Conservation (phyloP, 2,888 invertebrate species). For the Oscheius sp. region DNA sequence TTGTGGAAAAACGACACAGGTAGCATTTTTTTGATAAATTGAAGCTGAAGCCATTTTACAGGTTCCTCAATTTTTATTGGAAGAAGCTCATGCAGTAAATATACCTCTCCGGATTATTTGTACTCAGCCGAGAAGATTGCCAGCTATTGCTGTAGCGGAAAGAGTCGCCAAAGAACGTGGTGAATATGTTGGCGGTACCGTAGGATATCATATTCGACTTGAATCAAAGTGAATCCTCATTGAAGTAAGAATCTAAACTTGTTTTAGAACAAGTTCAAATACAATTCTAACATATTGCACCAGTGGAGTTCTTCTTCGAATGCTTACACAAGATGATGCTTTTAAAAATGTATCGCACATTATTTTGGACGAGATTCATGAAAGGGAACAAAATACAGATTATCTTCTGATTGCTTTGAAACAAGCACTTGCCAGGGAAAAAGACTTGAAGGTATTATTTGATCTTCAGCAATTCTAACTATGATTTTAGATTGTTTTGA, state of each 20-base stretch:
- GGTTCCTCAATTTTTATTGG: constrained; percentile 91
- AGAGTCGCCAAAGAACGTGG: constrained; percentile 87
- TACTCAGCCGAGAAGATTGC: constrained; percentile 89
- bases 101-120: constrained; percentile 87
- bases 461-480: neutral
- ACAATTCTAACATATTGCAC: constrained; percentile 90
- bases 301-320: constrained; percentile 88
- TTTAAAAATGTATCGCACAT: constrained; percentile 83
- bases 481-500: constrained; percentile 80
- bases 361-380: constrained; percentile 89
- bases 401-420: constrained; percentile 86
- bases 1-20: constrained; percentile 70
- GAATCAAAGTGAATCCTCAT: constrained; percentile 80
- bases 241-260: neutral
- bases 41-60: too few relatives aligned
- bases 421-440: constrained; percentile 59
- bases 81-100: constrained; percentile 79
- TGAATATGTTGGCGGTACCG: constrained; percentile 84
- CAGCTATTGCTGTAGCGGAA: constrained; percentile 89
- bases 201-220: constrained; percentile 90
- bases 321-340: constrained; percentile 85
- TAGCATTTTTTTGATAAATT: constrained; percentile 5
- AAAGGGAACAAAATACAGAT: constrained; percentile 91
- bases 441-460: constrained; percentile 66
- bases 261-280: constrained; percentile 81